A percentile compares a stretch with the other conserved stretches of the same genome.
Conservation (phyloP, 2,888 invertebrate genomes). For the Melieria crassipennis region DNA sequence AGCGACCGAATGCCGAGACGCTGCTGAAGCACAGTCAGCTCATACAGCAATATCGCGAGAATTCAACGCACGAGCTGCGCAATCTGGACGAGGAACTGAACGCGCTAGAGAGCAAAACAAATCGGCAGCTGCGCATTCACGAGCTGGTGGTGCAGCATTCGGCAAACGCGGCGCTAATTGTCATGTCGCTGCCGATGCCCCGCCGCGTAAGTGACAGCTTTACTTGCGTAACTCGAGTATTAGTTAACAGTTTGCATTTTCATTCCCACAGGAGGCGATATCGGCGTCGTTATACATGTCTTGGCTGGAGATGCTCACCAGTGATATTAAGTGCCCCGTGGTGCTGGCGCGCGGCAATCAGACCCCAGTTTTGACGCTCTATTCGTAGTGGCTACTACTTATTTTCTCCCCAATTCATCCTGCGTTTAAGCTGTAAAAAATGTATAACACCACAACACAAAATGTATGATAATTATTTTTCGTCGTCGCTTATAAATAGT, state of each 20-base stretch:
- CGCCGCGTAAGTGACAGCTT: slow-evolving; percentile 71
- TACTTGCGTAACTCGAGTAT: too few species aligned
- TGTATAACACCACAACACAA: neutral
- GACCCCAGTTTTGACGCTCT: slow-evolving; percentile 87
- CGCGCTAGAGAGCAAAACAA: slow-evolving; percentile 82
- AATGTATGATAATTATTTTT: slow-evolving; percentile 13
- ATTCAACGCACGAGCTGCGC: slow-evolving; percentile 62
- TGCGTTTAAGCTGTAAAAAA: neutral
- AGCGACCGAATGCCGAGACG: slow-evolving; percentile 81
- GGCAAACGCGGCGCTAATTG: slow-evolving; percentile 84
- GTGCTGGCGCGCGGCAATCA: slow-evolving; percentile 88
- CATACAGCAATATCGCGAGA: slow-evolving; percentile 73
- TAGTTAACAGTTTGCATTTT: too few species aligned
- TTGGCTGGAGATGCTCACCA: slow-evolving; percentile 92
- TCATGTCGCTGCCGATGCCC: slow-evolving; percentile 97
- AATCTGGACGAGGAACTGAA: slow-evolving; percentile 68
- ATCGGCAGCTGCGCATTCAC: slow-evolving; percentile 88
- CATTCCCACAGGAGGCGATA: slow-evolving; percentile 73
- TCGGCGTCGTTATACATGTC: slow-evolving; percentile 95
- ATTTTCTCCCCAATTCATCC: too few species aligned
- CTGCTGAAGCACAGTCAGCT: slow-evolving; percentile 78
- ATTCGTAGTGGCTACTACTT: slow-evolving; percentile 71
- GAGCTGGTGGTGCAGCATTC: slow-evolving; percentile 92
- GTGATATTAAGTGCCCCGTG: slow-evolving; percentile 85
- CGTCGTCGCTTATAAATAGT: slow-evolving; percentile 7